Percentiles rank a stretch among this genome's conserved stretches.
These are phyloP conservation scores for Sepioteuthis lessoniana DNA, from an alignment of 2,888 invertebrate genomes.

Conservation along the genomic window DNA sequence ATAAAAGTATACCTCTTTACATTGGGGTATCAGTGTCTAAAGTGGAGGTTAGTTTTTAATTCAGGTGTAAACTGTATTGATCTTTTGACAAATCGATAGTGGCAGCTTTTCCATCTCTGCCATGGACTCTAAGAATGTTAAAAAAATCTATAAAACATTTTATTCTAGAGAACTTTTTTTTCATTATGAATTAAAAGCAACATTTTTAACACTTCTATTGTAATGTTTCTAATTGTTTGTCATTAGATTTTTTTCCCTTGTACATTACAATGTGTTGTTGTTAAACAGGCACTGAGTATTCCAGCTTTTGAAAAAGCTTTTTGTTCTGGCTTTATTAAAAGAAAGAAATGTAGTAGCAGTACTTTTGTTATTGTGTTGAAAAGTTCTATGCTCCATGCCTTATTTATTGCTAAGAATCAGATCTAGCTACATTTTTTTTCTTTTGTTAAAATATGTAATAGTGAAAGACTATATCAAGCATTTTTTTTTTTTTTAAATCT, in stretches of 20 bases:
- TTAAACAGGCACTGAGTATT: neutral
- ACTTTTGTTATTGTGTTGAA: neutral
- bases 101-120: too few species aligned
- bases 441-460: neutral
- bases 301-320: neutral
- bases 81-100: too few species aligned
- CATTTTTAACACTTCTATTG: neutral
- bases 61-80: too few species aligned
- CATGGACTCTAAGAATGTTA: neutral
- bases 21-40: too few species aligned
- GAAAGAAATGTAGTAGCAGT: neutral
- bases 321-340: neutral
- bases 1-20: too few species aligned
- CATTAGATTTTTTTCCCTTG: too few species aligned
- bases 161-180: neutral
- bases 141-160: neutral
- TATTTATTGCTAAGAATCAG: neutral
- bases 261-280: neutral
- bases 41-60: too few species aligned
- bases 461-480: neutral
- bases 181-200: neutral
- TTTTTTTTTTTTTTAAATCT: neutral
- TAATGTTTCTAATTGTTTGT: neutral
- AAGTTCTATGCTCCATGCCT: conserved; percentile 2
- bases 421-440: neutral